phyloP scores from a whole-genome alignment of 92 coral and sea anemone genomes.

The Anthopleura xanthogrammica region DNA sequence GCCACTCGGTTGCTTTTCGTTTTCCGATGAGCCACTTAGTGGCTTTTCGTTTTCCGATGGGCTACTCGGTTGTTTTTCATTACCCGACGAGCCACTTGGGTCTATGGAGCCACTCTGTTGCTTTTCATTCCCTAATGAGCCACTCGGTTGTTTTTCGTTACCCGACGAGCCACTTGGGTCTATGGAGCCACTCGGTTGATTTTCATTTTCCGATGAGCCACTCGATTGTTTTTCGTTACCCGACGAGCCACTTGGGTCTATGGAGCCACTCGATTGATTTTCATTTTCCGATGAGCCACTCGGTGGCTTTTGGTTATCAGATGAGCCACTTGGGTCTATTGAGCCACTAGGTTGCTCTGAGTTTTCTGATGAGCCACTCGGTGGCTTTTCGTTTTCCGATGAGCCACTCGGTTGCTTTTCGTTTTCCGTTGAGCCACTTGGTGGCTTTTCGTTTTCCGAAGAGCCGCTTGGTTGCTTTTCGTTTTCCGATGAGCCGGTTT shows the following conservation, averaged over 20 bases:
- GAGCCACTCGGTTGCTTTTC: neutral
- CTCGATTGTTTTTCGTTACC: neutral
- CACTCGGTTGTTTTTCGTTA: neutral
- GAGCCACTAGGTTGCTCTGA: neutral
- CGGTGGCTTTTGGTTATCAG: neutral
- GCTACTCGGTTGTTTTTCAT: too few species aligned
- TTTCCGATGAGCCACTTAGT: neutral
- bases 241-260: neutral
- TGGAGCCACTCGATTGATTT: neutral
- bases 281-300: neutral
- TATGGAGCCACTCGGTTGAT: neutral
- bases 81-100: too few species aligned
- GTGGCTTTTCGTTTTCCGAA: too few species aligned
- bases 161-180: neutral
- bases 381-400: slow-evolving; percentile 1
- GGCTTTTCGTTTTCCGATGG: neutral
- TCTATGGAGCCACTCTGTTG: too few species aligned
- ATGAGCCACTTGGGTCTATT: slow-evolving; percentile 2
- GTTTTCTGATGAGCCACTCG: neutral
- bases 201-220: neutral
- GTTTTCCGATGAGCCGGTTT: neutral
- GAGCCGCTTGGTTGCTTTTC: too few species aligned
- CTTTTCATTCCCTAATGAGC: too few species aligned
- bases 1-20: neutral
- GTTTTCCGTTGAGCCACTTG: neutral